Evolutionary conservation across 2,797 vertebrate genomes (phyloP).

Genomic region (Acipenser ruthenus): DNA sequence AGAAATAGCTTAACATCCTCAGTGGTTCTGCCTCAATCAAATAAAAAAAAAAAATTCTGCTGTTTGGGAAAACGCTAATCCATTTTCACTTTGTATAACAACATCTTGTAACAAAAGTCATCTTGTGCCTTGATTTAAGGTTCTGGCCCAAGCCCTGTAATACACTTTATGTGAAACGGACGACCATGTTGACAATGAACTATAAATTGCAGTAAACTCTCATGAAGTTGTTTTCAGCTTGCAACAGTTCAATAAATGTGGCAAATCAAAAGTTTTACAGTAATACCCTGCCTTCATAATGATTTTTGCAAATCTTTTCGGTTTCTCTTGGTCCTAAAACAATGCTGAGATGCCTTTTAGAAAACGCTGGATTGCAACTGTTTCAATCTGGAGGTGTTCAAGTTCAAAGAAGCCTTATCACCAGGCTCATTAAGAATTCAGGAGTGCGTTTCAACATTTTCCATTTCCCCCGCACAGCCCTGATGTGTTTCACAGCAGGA

Average conservation of each 20-base stretch:
- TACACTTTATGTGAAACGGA: too few relatives aligned
- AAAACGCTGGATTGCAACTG: constrained; percentile 16
- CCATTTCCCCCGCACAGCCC: constrained; percentile 25
- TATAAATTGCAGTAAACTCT: neutral
- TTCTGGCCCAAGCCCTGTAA: too few relatives aligned
- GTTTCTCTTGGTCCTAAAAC: neutral
- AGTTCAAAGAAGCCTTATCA: constrained; percentile 17
- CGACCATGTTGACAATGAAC: neutral
- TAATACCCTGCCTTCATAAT: neutral
- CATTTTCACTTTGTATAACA: too few relatives aligned
- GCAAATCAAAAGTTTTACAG: neutral
- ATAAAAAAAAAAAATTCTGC: constrained; percentile 6
- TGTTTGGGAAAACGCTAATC: too few relatives aligned
- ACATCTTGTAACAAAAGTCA: too few relatives aligned
- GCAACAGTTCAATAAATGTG: neutral
- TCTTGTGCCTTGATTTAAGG: too few relatives aligned
- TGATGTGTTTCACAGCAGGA: constrained; percentile 21
- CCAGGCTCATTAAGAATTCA: constrained; percentile 28
- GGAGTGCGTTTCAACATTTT: constrained; percentile 14
- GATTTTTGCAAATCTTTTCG: neutral
- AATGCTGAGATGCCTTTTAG: neutral
- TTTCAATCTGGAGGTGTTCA: constrained; percentile 11
- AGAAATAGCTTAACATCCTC: neutral
- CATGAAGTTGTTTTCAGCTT: neutral
- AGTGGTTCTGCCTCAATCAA: constrained; percentile 5